Conservation (phyloP, 2,113 vertebrate genomes). For the Cyphomyrus plagiostoma region DNA sequence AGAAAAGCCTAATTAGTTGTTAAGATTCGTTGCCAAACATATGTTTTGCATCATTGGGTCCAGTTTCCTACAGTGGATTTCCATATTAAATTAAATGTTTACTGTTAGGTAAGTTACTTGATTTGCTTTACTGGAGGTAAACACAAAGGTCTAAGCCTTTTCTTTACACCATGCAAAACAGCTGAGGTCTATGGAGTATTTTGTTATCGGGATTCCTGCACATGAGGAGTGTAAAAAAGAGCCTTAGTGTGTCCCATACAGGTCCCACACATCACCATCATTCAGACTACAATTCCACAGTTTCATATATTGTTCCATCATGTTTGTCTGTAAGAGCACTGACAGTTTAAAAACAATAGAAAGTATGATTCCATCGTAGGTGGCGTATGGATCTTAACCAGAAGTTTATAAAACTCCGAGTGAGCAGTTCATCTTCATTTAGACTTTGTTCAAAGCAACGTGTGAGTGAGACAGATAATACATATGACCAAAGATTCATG, state of each 20-base stretch:
- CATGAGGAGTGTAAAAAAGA: not conserved
- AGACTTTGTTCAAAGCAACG: not conserved
- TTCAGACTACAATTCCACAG: not conserved
- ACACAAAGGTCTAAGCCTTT: not conserved
- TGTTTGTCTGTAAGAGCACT: not conserved
- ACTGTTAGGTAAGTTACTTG: too few relatives aligned
- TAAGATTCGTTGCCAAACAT: not conserved
- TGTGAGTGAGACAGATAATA: not conserved
- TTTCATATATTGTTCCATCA: not conserved
- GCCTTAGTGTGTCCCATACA: not conserved
- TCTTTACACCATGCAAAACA: not conserved
- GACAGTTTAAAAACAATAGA: not conserved
- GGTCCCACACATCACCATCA: not conserved
- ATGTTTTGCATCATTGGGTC: not conserved
- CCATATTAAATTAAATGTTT: too few relatives aligned
- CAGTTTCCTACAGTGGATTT: too few relatives aligned
- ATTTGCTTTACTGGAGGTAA: too few relatives aligned
- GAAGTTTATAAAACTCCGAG: not conserved
- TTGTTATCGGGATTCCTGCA: not conserved
- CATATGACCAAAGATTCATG: not conserved
- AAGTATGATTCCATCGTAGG: not conserved
- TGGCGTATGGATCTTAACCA: not conserved
- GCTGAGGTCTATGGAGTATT: not conserved
- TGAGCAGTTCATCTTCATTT: not conserved
- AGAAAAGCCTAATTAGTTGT: not conserved